Evolutionary conservation across 2,797 vertebrate genomes (phyloP), one percentile per base, ranked within the genome.

Genomic region (Gambelia wislizenii): DNA sequence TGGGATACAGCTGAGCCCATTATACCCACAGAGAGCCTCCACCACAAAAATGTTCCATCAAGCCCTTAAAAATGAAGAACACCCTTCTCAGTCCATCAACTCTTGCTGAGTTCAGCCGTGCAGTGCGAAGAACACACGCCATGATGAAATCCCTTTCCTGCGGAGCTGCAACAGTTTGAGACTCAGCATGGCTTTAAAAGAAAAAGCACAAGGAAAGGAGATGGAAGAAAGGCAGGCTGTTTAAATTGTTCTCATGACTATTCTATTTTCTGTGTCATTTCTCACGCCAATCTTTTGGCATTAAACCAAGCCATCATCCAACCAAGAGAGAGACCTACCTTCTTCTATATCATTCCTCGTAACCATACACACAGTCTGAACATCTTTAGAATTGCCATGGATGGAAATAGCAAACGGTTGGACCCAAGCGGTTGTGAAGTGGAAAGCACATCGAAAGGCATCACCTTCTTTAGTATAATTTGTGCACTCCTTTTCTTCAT

Each of bases 401-500:
- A 96, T 36, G 81, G 95, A 92, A 85, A 96, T 86, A 25, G 13
- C 86, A 91, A 96, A 20, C 36, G 13, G 0, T 33, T 86, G 56
- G 20, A 85, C 89, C 27, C 3, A 47, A 0, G 0, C 39, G 9
- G 59, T 36, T 80, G 27, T 2, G 3, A 97, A 56, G 76, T 42
- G 86, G 92, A 97, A 97, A 91, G 84, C 0, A 77, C 97, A 97
- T 56, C 36, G 13, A 76, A 95, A 96, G 70, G 12, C 27, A 44
- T 90, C 83, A 87, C 91, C 94, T 72, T 95, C 91, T 54, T 83
- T 20, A 39, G 27, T 47, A 54, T 91, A 89, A 86, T 95, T 93
- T 92, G 81, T 92, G 92, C 97, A 97, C 0, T 86, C 95, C 80
- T 87, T 30, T 36, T 18, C 80, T 83, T 83, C 87, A 82, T 76